A percentile compares a stretch with the other conserved stretches of the same genome.
Evolutionary conservation across 2,113 vertebrate genomes (phyloP).

Genomic region (Raja brachyura): DNA sequence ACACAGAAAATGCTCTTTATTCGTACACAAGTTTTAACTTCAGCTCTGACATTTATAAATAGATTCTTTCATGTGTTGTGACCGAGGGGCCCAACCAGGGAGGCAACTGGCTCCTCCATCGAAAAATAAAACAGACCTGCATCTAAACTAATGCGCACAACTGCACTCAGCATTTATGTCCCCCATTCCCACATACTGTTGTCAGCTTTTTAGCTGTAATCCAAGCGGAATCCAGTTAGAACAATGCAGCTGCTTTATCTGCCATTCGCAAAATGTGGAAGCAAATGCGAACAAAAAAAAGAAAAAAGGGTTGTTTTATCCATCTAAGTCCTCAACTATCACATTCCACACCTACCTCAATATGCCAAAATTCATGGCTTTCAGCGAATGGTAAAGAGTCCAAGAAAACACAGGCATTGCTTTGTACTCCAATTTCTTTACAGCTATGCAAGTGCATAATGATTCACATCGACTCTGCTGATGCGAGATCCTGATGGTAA

Average conservation of each 20-base stretch:
- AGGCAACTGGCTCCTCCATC: constrained; percentile 19
- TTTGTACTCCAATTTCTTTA: background rate
- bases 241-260: constrained; percentile 36
- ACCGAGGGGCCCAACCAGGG: constrained; percentile 25
- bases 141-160: constrained; percentile 33
- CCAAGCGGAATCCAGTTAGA: constrained; percentile 32
- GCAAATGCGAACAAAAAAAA: constrained; percentile 11
- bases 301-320: background rate
- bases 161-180: constrained; percentile 23
- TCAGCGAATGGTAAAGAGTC: constrained; percentile 14
- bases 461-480: background rate
- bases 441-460: background rate
- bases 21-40: constrained; percentile 27
- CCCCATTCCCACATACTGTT: constrained; percentile 32
- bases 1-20: constrained; percentile 26
- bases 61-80: constrained; percentile 37
- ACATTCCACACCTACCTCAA: constrained; percentile 31
- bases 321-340: constrained; percentile 6
- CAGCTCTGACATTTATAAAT: constrained; percentile 36
- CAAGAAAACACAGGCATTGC: constrained; percentile 20
- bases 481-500: background rate
- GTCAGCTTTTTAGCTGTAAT: constrained; percentile 31
- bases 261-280: constrained; percentile 16
- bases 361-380: constrained; percentile 30
- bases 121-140: constrained; percentile 17